These are phyloP conservation scores for Nesogale talazaci DNA, from an alignment of 2,113 vertebrate genomes.

Conservation along the genomic window DNA sequence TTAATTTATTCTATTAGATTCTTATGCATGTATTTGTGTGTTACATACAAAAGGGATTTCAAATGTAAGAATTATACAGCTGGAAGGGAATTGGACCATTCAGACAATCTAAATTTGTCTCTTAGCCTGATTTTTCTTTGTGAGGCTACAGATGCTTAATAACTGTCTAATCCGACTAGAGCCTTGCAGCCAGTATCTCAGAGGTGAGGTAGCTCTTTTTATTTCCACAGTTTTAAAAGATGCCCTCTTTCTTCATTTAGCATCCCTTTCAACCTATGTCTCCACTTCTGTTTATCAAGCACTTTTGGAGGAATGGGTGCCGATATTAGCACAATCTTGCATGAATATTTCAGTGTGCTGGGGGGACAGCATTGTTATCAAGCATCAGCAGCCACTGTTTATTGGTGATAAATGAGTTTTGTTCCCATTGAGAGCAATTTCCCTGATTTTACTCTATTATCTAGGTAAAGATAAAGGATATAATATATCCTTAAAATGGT, in stretches of 20 bases:
- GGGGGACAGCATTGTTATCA: constrained; percentile 55
- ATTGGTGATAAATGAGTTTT: constrained; percentile 76
- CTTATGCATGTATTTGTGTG: constrained; percentile 12
- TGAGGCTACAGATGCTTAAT: constrained; percentile 36
- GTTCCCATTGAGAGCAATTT: constrained; percentile 67
- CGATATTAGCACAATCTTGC: constrained; percentile 29
- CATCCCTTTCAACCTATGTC: constrained; percentile 2
- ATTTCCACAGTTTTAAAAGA: constrained; percentile 55
- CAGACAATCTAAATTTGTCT: constrained; percentile 21
- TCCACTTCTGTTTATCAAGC: constrained; percentile 53
- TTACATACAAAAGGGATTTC: constrained; percentile 53
- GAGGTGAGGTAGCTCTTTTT: constrained; percentile 30
- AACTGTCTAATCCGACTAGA: constrained; percentile 14
- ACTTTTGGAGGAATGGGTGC: constrained; percentile 11
- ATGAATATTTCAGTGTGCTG: constrained; percentile 57
- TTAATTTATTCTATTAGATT: constrained; percentile 34
- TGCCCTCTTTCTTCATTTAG: constrained; percentile 55
- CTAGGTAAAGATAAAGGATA: constrained; percentile 61
- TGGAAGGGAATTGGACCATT: neutral
- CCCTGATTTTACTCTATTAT: constrained; percentile 65
- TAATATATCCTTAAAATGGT: constrained; percentile 58
- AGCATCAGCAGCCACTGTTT: constrained; percentile 62
- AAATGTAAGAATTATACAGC: constrained; percentile 26
- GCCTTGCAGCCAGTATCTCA: neutral
- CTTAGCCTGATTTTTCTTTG: constrained; percentile 49